Base-by-base conservation (phyloP, 2,888 invertebrate species). In the Sarcophaga carnaria region DNA sequence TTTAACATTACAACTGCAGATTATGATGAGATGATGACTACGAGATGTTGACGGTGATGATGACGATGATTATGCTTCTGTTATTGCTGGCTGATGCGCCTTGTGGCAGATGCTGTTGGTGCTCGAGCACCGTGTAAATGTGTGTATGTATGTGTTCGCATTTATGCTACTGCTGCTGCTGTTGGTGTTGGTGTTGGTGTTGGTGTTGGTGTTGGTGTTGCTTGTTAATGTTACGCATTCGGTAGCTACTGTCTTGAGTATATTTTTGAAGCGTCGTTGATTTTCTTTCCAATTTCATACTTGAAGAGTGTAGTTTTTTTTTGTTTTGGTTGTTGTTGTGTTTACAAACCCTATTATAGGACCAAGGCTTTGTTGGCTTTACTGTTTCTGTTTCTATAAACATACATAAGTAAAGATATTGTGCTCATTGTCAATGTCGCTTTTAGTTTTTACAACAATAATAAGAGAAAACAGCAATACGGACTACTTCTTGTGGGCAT, bases 351-450 rank as follows among this genome's bases (percentile, higher is more conserved):
- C 86, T 82, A 74, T 83, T 75, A 76, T 71, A 62, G 74, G 17
- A 72, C 75, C 76, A 79, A 81, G 81, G 81, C 83, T 84, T 76
- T 75, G 60, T 45, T 66, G 14, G 4, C 66, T 83, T 74, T n/a
- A 17, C 14, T 11, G 25, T 72, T 67, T 64, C 49, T 59, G n/a
- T 59, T 64, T 64, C 20, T 49, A 17, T 20, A 62, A 17, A 62
- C 10, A 10, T 62, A 62, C 10, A 10, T 62, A 62, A 8, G 59
- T 77, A 67, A 59, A 67, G 66, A 37, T 80, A 60, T 80, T 80
- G 66, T 72, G 74, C 80, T 88, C 88, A 88, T 84, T 88, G 88
- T 87, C 88, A 88, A 88, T 88, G 88, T 88, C 88, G 88, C 83
- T 84, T 88, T 88, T 86, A 81, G 81, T 85, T 78, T 14, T 54